Evolutionary conservation across 2,888 invertebrate species (phyloP).

Genomic region (Listrodromus nycthemerus): DNA sequence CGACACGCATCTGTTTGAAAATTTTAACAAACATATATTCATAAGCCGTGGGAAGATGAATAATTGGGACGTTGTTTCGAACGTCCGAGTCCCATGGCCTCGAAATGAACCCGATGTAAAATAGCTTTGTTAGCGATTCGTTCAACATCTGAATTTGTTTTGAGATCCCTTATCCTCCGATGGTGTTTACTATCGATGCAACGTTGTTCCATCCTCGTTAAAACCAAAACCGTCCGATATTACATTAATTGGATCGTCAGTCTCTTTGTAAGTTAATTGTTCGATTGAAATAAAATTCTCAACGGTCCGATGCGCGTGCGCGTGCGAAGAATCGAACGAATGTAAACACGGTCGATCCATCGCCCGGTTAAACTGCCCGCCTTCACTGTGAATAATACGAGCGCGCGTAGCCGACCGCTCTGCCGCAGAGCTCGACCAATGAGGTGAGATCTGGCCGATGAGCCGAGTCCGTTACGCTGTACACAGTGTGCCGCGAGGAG

Average conservation of each 20-base stretch:
- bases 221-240: not conserved
- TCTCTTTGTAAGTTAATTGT: not conserved
- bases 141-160: not conserved
- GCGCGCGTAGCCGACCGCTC: not conserved
- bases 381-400: not conserved
- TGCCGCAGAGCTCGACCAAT: slow-evolving; percentile 56
- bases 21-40: not conserved
- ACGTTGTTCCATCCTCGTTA: not conserved
- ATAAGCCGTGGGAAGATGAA: slow-evolving; percentile 10
- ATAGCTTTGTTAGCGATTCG: not conserved
- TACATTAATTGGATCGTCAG: not conserved
- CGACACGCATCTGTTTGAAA: slow-evolving; percentile 92
- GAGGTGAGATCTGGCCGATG: slow-evolving; percentile 68
- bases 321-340: not conserved
- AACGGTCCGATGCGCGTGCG: not conserved
- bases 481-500: not conserved
- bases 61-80: not conserved
- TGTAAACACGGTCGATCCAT: too few relatives aligned
- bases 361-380: not conserved
- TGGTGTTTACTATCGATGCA: not conserved
- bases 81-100: slow-evolving; percentile 9
- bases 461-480: slow-evolving; percentile 49
- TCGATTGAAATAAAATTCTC: not conserved
- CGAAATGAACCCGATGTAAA: not conserved
- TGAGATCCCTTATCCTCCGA: not conserved